These are phyloP conservation scores for Polydesmus complanatus DNA, from an alignment of 2,888 invertebrate species.

Conservation along the genomic window DNA sequence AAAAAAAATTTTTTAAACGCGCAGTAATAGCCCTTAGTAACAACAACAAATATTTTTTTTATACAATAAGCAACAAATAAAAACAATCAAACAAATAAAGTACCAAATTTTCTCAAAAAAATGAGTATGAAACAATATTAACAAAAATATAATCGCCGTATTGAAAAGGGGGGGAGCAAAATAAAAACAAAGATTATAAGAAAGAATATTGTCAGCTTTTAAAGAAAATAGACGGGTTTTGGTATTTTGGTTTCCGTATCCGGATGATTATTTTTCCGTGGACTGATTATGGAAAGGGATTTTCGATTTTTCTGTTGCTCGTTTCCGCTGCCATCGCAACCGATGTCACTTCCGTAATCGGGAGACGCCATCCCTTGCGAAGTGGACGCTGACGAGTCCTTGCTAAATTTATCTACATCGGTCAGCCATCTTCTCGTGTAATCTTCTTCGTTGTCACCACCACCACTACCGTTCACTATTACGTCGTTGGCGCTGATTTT, in stretches of 20 bases:
- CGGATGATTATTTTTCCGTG: conserved; percentile 1
- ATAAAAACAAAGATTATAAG: no score
- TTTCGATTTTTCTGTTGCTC: neutral
- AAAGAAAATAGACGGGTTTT: neutral
- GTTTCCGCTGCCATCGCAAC: neutral
- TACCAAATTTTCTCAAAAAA: no score
- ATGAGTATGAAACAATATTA: no score
- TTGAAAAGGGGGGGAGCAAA: no score
- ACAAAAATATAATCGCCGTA: no score
- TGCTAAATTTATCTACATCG: neutral
- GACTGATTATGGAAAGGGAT: neutral
- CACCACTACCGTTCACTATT: neutral
- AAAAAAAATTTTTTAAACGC: no score
- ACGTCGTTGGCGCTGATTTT: neutral
- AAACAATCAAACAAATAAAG: no score
- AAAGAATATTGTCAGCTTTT: no score
- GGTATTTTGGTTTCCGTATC: neutral
- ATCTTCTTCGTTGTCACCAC: neutral
- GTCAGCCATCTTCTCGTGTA: neutral
- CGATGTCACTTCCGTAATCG: neutral
- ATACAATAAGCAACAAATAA: no score
- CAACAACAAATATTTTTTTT: no score
- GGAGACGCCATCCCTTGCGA: conserved; percentile 2
- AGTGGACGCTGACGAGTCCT: neutral
- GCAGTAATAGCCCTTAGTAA: no score